Percentiles rank a stretch among this genome's conserved stretches.
Evolutionary conservation across 2,888 invertebrate species (phyloP).

Genomic region (Xiphydria camelus): DNA sequence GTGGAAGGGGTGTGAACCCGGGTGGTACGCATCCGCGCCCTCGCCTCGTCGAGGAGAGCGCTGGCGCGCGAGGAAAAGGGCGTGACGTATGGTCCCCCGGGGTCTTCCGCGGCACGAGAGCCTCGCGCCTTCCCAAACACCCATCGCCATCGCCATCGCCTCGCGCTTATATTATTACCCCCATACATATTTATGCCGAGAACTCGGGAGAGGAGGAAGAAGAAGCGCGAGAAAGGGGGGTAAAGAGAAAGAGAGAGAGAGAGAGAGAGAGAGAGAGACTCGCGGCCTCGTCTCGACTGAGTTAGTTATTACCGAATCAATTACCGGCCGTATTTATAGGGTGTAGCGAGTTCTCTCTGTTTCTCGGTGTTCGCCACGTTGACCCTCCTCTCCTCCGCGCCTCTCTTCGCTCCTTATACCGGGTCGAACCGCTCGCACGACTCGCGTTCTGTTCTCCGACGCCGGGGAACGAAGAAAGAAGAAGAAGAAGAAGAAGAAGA

Average conservation of each 20-base stretch:
- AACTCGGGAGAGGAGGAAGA: slow-evolving; percentile 18
- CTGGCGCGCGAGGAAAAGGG: slow-evolving; percentile 28
- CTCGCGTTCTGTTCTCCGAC: no score
- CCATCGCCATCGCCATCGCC: slow-evolving; percentile 19
- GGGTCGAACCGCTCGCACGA: no score
- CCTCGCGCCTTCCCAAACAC: slow-evolving; percentile 32
- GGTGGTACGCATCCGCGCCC: no score
- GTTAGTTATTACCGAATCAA: slow-evolving; percentile 57
- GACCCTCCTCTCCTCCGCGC: slow-evolving; percentile 9
- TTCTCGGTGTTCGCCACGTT: slow-evolving; percentile 13
- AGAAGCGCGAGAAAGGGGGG: slow-evolving; percentile 16
- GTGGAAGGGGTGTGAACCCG: no score
- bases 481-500: no score
- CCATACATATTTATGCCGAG: slow-evolving; percentile 44
- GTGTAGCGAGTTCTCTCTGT: slow-evolving; percentile 46
- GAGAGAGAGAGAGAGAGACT: slow-evolving; percentile 22
- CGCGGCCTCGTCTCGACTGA: slow-evolving; percentile 35
- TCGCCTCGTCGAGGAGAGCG: no score
- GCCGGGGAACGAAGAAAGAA: no score
- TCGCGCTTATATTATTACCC: slow-evolving; percentile 44
- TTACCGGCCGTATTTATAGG: slow-evolving; percentile 54
- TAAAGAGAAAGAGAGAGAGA: slow-evolving; percentile 22
- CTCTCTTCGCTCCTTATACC: no score
- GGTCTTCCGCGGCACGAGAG: slow-evolving; percentile 35
- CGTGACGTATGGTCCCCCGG: slow-evolving; percentile 21